Conservation (phyloP, 2,888 invertebrate genomes). For the Coelopa pilipes region DNA sequence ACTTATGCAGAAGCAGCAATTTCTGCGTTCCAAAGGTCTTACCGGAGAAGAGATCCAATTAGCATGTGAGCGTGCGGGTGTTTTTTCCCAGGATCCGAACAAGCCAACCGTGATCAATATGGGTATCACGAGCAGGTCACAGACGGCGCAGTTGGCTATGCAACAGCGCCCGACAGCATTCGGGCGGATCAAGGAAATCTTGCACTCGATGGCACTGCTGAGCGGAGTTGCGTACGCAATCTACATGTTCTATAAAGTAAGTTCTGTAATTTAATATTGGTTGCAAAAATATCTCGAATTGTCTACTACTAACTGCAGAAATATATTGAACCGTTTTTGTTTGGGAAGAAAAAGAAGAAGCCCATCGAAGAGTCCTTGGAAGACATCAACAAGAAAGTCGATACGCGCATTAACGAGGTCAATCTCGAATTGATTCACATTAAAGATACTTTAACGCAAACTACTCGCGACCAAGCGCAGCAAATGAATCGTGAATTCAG, state of each 20-base stretch:
- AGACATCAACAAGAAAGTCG: constrained; percentile 76
- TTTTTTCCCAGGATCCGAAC: constrained; percentile 62
- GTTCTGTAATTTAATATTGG: constrained; percentile 1
- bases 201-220: constrained; percentile 79
- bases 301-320: constrained; percentile 66
- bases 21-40: constrained; percentile 81
- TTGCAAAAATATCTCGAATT: not conserved
- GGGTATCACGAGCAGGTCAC: constrained; percentile 51
- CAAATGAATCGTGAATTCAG: constrained; percentile 72
- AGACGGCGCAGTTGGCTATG: constrained; percentile 49
- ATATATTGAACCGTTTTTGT: constrained; percentile 75
- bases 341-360: constrained; percentile 75
- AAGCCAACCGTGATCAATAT: constrained; percentile 62
- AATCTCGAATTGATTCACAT: constrained; percentile 75
- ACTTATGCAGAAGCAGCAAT: constrained; percentile 80
- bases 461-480: constrained; percentile 62
- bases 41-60: constrained; percentile 79
- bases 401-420: constrained; percentile 71
- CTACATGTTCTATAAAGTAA: constrained; percentile 85
- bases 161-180: constrained; percentile 64
- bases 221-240: constrained; percentile 82
- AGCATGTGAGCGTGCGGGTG: constrained; percentile 76
- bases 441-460: constrained; percentile 73
- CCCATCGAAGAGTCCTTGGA: constrained; percentile 75
- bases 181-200: constrained; percentile 73